Percentiles rank a stretch among this genome's conserved stretches.
phyloP scores from a whole-genome alignment of 2,113 vertebrate genomes.

The Nibea coibor region DNA sequence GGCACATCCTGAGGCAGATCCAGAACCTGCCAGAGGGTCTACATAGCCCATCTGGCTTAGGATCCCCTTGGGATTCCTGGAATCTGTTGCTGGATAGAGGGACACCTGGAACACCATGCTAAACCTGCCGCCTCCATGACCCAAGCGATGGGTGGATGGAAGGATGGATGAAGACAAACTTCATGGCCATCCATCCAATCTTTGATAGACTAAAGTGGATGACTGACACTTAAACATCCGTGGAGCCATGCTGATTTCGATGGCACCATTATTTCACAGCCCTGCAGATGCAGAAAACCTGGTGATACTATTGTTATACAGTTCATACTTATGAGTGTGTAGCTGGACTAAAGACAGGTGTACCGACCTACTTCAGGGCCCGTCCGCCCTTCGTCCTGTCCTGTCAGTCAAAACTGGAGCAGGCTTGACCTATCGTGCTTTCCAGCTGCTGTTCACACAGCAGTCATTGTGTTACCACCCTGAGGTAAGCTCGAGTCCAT shows the following conservation, averaged over 20 bases:
- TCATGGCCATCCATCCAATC: neutral
- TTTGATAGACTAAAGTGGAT: neutral
- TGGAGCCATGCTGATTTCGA: neutral
- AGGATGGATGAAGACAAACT: too few relatives aligned
- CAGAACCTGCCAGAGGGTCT: too few relatives aligned
- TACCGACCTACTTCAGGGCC: neutral
- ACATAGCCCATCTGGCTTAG: too few relatives aligned
- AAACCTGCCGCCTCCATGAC: too few relatives aligned
- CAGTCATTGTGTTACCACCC: conserved; percentile 13
- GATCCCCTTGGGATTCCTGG: too few relatives aligned
- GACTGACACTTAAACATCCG: neutral
- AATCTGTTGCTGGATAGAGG: too few relatives aligned
- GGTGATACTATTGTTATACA: neutral
- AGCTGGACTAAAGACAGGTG: neutral
- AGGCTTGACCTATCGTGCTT: neutral
- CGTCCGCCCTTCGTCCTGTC: neutral
- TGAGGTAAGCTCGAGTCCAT: conserved; percentile 33
- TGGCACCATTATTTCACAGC: too few relatives aligned
- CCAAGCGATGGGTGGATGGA: too few relatives aligned
- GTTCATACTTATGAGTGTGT: neutral
- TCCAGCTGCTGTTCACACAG: neutral
- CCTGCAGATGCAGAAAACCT: too few relatives aligned
- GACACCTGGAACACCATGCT: too few relatives aligned
- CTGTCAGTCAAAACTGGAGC: conserved; percentile 8
- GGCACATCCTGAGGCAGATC: too few relatives aligned